Percentiles rank a stretch among this genome's conserved stretches.
Evolutionary conservation across 2,797 vertebrate genomes (phyloP).

Genomic region (Hydrolagus colliei): DNA sequence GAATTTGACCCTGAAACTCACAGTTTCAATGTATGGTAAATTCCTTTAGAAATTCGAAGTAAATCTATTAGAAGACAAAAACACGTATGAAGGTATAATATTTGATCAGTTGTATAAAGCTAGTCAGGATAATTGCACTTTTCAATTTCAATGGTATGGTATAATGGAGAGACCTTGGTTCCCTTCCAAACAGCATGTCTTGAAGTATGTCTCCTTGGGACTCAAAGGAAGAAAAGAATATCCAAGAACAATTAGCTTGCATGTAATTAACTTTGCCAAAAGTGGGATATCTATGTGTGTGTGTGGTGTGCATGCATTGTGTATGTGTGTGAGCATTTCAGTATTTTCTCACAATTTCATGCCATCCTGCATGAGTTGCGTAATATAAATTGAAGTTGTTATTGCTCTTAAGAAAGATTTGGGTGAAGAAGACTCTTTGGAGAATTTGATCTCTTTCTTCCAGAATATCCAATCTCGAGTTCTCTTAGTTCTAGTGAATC

Average conservation of each 20-base stretch:
- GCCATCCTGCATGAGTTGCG: too few species aligned
- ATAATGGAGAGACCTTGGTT: constrained; percentile 5
- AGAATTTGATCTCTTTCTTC: background rate
- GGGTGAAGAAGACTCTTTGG: too few species aligned
- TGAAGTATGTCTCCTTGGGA: background rate
- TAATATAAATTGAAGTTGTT: too few species aligned
- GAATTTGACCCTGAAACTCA: constrained; percentile 55
- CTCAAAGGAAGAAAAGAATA: background rate
- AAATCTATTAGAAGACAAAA: background rate
- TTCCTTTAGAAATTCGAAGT: background rate
- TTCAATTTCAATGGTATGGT: constrained; percentile 11
- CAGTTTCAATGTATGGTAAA: constrained; percentile 25
- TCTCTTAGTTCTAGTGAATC: background rate
- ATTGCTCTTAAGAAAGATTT: too few species aligned
- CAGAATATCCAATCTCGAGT: constrained; percentile 4
- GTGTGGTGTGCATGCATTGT: too few species aligned
- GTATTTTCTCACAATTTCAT: too few species aligned
- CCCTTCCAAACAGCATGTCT: constrained; percentile 11
- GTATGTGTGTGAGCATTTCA: too few species aligned
- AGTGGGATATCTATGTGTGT: too few species aligned
- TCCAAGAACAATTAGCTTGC: background rate
- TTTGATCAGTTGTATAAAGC: background rate
- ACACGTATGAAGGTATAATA: background rate
- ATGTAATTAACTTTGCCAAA: constrained; percentile 23
- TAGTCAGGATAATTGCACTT: background rate